Evolutionary conservation across 2,797 vertebrate species (phyloP).

Genomic region (Urocyon cinereoargenteus): DNA sequence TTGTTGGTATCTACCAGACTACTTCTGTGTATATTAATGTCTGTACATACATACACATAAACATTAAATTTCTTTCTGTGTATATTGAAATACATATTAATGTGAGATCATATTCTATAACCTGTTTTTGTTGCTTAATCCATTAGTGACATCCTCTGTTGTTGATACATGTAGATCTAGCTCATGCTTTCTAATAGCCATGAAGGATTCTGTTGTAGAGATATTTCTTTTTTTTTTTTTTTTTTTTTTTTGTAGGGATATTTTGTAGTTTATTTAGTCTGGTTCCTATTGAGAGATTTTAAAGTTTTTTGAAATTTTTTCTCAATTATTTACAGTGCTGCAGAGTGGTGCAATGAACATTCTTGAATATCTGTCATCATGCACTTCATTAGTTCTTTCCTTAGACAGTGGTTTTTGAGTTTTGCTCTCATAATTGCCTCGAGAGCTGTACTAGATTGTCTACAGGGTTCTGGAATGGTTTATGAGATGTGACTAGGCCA

Average conservation of each 20-base stretch:
- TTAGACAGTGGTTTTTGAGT: conserved; percentile 57
- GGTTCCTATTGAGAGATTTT: conserved; percentile 42
- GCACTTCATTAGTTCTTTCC: conserved; percentile 21
- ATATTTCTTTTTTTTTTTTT: too few relatives aligned
- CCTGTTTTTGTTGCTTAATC: conserved; percentile 24
- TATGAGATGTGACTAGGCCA: background rate
- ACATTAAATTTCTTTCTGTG: conserved; percentile 40
- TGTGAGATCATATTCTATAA: conserved; percentile 5
- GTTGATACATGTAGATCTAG: background rate
- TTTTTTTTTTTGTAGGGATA: background rate
- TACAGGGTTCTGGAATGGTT: conserved; percentile 53
- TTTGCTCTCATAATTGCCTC: conserved; percentile 38
- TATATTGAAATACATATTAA: background rate
- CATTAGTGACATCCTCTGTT: conserved; percentile 1
- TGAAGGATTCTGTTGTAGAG: background rate
- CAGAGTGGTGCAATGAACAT: conserved; percentile 23
- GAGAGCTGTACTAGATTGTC: conserved; percentile 22
- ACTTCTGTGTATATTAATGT: background rate
- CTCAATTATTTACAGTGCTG: conserved; percentile 27
- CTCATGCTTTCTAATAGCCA: background rate
- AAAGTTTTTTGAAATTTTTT: conserved; percentile 49
- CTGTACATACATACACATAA: background rate
- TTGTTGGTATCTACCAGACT: background rate
- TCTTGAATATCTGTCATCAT: background rate
- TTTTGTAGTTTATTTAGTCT: conserved; percentile 64